Evolutionary conservation across 2,797 vertebrate species (phyloP).

Genomic region (Todus mexicanus): DNA sequence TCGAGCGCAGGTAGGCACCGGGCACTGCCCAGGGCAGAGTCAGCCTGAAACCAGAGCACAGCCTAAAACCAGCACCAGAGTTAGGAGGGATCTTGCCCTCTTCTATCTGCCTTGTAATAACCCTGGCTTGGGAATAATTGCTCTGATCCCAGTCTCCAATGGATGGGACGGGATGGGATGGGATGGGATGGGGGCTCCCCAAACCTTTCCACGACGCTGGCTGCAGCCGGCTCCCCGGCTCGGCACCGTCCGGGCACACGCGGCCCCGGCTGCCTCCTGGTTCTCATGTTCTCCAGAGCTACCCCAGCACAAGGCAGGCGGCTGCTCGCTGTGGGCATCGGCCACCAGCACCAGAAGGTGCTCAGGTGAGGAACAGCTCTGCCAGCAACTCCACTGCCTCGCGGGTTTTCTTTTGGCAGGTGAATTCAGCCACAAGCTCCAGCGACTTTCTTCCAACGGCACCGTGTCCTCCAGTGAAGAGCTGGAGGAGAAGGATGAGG

Average conservation of each 20-base stretch:
- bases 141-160: not conserved
- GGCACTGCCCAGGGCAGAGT: not conserved
- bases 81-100: not conserved
- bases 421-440: slow-evolving; percentile 81
- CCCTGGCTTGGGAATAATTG: no score
- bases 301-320: rapidly evolving
- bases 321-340: rapidly evolving
- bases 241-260: rapidly evolving
- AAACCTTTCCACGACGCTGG: no score
- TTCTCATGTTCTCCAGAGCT: not conserved
- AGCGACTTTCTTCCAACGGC: slow-evolving; percentile 81
- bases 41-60: not conserved
- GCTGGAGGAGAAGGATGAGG: slow-evolving; percentile 80
- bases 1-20: slow-evolving; percentile 74
- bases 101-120: not conserved
- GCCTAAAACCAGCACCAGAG: not conserved
- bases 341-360: rapidly evolving
- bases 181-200: not conserved
- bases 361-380: not conserved
- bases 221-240: not conserved
- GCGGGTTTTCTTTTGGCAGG: slow-evolving; percentile 62
- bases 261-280: not conserved
- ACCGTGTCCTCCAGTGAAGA: slow-evolving; percentile 87
- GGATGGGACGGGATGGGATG: not conserved
- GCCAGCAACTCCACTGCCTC: rapidly evolving